These are phyloP conservation scores for Acanthisitta chloris DNA, from an alignment of 2,113 vertebrate species.

Conservation along the genomic window DNA sequence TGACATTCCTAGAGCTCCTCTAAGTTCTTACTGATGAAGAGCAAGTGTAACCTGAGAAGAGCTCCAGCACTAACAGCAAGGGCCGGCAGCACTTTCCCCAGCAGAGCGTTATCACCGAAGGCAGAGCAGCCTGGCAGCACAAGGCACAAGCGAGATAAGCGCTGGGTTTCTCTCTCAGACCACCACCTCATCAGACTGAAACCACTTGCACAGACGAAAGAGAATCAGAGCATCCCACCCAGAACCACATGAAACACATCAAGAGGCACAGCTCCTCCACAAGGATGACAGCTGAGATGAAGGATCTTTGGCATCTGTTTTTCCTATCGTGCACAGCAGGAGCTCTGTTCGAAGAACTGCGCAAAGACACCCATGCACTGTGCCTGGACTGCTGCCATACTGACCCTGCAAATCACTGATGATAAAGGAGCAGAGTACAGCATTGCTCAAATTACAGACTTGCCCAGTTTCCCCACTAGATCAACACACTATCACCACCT, in stretches of 20 bases:
- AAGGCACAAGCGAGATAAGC: background rate
- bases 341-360: background rate
- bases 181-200: background rate
- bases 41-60: background rate
- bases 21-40: background rate
- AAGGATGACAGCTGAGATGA: background rate
- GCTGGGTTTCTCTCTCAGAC: background rate
- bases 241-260: accelerated
- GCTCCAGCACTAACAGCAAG: background rate
- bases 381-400: background rate
- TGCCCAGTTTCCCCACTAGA: accelerated
- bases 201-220: accelerated
- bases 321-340: background rate
- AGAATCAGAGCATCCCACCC: background rate
- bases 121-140: background rate
- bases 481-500: background rate
- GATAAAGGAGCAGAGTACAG: background rate
- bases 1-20: background rate
- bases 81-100: background rate
- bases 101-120: background rate
- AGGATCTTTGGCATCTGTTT: background rate
- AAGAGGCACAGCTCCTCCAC: background rate
- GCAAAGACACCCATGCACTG: accelerated
- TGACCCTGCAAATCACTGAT: background rate
- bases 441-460: background rate